Evolutionary conservation across 1,140 invertebrate species (phyloP).

Genomic region (Drosophila lini): DNA sequence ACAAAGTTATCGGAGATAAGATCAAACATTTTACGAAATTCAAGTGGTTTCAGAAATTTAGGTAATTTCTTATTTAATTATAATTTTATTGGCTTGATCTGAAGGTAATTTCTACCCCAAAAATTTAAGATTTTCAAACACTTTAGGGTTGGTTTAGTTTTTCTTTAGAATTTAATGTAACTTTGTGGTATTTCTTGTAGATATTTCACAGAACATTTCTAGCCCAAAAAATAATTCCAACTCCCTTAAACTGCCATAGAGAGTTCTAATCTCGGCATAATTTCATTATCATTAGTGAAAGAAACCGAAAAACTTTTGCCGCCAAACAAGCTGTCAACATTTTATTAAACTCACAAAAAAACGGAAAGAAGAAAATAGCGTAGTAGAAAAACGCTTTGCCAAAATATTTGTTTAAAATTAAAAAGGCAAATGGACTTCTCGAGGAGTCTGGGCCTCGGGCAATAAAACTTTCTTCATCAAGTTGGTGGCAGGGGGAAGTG

Average conservation of each 20-base stretch:
- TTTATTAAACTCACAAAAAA: constrained; percentile 54
- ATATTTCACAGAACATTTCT: neutral
- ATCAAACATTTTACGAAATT: neutral
- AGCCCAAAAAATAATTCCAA: neutral
- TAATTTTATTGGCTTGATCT: neutral
- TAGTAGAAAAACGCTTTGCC: constrained; percentile 39
- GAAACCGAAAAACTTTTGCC: constrained; percentile 35
- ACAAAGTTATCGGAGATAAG: neutral
- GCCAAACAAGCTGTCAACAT: constrained; percentile 73
- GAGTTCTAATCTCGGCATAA: constrained; percentile 32
- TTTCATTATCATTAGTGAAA: constrained; percentile 42
- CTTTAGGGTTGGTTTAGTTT: neutral
- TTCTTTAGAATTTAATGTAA: neutral
- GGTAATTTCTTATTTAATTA: constrained; percentile 15
- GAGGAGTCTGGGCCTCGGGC: constrained; percentile 27
- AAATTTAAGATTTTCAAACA: neutral
- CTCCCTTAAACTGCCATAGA: neutral
- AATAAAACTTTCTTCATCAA: constrained; percentile 80
- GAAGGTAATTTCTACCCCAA: neutral
- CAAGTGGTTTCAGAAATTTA: neutral
- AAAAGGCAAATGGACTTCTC: constrained; percentile 57
- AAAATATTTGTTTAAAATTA: constrained; percentile 74
- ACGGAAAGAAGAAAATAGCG: constrained; percentile 12
- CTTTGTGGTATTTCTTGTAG: neutral
- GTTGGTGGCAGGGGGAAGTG: constrained; percentile 27